phyloP scores from a whole-genome alignment of 1,140 invertebrate genomes.

The Zeugodacus cucurbitae region DNA sequence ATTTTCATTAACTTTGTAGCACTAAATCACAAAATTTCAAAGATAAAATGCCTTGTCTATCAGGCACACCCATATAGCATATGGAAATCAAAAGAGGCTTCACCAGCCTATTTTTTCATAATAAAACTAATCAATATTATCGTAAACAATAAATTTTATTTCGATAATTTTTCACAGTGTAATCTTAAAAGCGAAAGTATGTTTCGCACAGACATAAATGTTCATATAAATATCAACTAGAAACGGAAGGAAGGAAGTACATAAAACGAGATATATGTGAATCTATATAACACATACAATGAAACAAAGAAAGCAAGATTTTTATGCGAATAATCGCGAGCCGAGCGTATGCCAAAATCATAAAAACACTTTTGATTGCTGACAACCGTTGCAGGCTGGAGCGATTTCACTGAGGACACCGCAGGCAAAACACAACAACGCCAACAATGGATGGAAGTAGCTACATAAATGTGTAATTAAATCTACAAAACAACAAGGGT shows the following conservation, averaged over 20 bases:
- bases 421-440: neutral
- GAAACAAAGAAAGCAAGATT: no score
- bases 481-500: slow-evolving; percentile 12
- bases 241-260: neutral
- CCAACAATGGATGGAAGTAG: neutral
- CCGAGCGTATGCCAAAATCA: neutral
- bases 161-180: neutral
- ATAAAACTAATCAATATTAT: no score
- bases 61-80: no score
- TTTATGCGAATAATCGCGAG: neutral
- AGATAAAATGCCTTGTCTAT: no score
- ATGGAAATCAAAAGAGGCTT: no score
- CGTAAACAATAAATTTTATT: no score
- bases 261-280: neutral
- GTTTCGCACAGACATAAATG: neutral
- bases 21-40: no score
- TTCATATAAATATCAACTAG: neutral
- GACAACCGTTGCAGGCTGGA: neutral
- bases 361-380: slow-evolving; percentile 30
- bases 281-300: neutral
- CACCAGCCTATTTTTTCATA: no score
- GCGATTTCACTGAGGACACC: neutral
- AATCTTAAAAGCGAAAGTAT: neutral
- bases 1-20: no score
- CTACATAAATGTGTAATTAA: slow-evolving; percentile 33